Evolutionary conservation across 2,888 invertebrate genomes (phyloP).

Genomic region (Leucoma salicis): DNA sequence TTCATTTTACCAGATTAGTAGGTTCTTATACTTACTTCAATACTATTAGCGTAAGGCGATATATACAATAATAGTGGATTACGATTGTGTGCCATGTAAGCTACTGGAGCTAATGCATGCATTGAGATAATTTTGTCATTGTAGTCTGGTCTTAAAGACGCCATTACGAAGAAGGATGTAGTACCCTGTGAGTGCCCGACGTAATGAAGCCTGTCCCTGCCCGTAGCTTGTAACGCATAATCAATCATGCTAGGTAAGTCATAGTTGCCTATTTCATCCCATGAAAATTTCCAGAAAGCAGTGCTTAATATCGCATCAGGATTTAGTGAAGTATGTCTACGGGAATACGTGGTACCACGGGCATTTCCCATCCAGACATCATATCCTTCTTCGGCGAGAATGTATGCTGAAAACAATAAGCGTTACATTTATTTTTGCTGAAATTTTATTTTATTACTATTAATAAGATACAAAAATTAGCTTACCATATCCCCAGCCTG

Average conservation of each 20-base stretch:
- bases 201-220: constrained; percentile 52
- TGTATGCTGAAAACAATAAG: constrained; percentile 40
- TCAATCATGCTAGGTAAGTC: constrained; percentile 55
- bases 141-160: constrained; percentile 58
- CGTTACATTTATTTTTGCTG: neutral
- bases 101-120: constrained; percentile 64
- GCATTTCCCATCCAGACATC: constrained; percentile 91
- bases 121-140: constrained; percentile 56
- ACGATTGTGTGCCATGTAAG: constrained; percentile 47
- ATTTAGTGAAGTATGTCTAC: constrained; percentile 41
- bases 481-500: constrained; percentile 47
- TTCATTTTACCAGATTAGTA: neutral
- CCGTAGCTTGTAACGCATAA: constrained; percentile 40
- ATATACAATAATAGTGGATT: constrained; percentile 30
- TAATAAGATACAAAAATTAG: neutral
- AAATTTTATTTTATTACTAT: neutral
- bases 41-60: constrained; percentile 37
- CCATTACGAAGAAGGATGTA: constrained; percentile 57
- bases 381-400: constrained; percentile 84
- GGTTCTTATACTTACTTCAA: constrained; percentile 42
- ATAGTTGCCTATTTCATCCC: constrained; percentile 57
- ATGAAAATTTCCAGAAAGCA: constrained; percentile 57
- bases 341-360: constrained; percentile 86
- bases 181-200: constrained; percentile 68
- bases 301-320: constrained; percentile 34